Conservation (phyloP, 2,888 invertebrate genomes). For the Calliphora vomitoria region DNA sequence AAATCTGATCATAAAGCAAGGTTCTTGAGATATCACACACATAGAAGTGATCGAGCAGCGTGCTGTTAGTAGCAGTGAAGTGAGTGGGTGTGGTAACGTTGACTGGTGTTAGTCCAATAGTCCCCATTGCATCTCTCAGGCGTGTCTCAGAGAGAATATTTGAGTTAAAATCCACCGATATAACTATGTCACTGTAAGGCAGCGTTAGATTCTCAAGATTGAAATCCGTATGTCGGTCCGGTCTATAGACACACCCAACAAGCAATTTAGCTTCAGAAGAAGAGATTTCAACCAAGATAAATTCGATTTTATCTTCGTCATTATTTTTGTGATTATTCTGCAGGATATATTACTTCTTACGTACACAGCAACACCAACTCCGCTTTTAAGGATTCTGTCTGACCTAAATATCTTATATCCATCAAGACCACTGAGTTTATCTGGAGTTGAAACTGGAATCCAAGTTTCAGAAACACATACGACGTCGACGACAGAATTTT, state of each 20-base stretch:
- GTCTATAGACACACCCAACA: neutral
- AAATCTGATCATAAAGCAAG: neutral
- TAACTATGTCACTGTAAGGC: neutral
- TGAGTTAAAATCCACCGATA: neutral
- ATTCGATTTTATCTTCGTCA: neutral
- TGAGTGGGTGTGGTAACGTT: neutral
- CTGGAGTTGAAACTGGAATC: neutral
- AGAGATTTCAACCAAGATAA: neutral
- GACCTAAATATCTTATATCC: neutral
- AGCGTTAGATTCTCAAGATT: neutral
- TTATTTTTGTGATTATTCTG: neutral
- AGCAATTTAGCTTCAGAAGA: neutral
- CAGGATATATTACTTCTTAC: neutral
- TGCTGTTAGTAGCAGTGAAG: no score
- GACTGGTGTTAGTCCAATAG: neutral
- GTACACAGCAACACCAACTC: neutral
- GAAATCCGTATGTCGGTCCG: neutral
- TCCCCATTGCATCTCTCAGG: neutral
- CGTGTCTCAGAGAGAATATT: neutral
- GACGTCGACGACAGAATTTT: neutral
- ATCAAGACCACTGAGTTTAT: neutral
- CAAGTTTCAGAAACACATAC: constrained; percentile 1
- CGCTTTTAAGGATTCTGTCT: neutral
- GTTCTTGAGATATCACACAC: neutral
- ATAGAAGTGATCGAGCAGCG: neutral